Evolutionary conservation across 1,140 invertebrate species (phyloP).

Genomic region (Pseudachorutes palmiensis): DNA sequence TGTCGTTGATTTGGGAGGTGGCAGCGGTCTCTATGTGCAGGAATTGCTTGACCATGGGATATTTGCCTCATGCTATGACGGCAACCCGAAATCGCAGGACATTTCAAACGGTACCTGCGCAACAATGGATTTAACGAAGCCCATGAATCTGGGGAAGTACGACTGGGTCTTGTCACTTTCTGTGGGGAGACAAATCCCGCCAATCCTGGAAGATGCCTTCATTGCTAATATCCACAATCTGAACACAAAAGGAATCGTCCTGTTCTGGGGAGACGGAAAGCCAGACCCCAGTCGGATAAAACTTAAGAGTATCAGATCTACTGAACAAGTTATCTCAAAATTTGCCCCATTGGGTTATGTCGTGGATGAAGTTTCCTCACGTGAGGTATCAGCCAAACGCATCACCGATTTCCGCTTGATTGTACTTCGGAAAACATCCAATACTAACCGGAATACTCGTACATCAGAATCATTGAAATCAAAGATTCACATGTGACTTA

Average conservation of each 20-base stretch:
- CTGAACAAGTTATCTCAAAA: not conserved
- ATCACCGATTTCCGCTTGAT: not conserved
- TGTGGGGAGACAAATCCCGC: conserved; percentile 2
- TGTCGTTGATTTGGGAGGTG: not conserved
- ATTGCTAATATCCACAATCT: not conserved
- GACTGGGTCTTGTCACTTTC: not conserved
- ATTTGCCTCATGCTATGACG: not conserved
- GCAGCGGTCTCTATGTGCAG: not conserved
- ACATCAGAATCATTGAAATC: no score
- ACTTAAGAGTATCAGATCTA: not conserved
- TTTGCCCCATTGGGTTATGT: not conserved
- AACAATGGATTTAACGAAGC: not conserved
- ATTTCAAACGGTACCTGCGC: not conserved
- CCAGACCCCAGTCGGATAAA: not conserved
- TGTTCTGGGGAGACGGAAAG: not conserved
- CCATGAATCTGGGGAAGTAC: not conserved
- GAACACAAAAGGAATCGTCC: not conserved
- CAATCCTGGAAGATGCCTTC: not conserved
- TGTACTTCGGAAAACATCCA: not conserved
- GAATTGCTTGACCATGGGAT: not conserved
- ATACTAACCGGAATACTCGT: no score
- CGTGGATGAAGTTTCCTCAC: not conserved
- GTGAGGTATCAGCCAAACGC: not conserved
- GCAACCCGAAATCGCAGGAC: not conserved
- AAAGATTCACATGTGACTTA: no score